Percentiles rank a stretch among this genome's conserved stretches.
Evolutionary conservation across 2,888 invertebrate species (phyloP).

Genomic region (Drosophila imparisetae): DNA sequence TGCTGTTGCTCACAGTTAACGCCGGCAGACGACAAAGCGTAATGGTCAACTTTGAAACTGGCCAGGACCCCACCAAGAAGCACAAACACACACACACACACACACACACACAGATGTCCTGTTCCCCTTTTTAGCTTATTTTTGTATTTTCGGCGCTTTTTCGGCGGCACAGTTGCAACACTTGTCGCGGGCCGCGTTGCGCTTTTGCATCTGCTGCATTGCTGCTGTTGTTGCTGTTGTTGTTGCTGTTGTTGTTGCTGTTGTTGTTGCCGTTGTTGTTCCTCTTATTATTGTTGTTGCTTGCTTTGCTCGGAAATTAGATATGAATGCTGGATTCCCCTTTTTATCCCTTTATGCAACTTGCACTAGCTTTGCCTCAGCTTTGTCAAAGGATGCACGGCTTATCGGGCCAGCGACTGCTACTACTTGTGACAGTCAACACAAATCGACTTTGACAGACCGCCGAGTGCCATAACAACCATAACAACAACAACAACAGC

Average conservation of each 20-base stretch:
- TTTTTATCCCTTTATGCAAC: neutral
- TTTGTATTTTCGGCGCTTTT: slow-evolving; percentile 40
- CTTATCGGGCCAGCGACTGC: slow-evolving; percentile 63
- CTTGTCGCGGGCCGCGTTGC: slow-evolving; percentile 62
- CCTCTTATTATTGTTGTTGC: neutral
- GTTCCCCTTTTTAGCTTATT: slow-evolving; percentile 1
- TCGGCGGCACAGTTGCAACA: slow-evolving; percentile 58
- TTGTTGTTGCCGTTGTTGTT: slow-evolving; percentile 15
- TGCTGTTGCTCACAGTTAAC: slow-evolving; percentile 26
- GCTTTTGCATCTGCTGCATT: slow-evolving; percentile 35
- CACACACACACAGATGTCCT: slow-evolving; percentile 58
- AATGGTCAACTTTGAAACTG: slow-evolving; percentile 24
- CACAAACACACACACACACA: neutral
- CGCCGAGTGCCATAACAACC: slow-evolving; percentile 46
- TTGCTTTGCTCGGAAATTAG: slow-evolving; percentile 37
- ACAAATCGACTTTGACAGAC: slow-evolving; percentile 75
- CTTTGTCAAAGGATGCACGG: slow-evolving; percentile 50
- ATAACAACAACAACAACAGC: slow-evolving; percentile 21
- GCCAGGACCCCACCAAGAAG: slow-evolving; percentile 34
- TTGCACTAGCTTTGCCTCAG: neutral
- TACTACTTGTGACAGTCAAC: slow-evolving; percentile 49
- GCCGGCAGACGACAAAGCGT: slow-evolving; percentile 45
- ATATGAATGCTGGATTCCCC: slow-evolving; percentile 39
- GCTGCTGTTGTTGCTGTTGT: neutral
- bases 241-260: slow-evolving; percentile 10